phyloP scores from a whole-genome alignment of 2,113 vertebrate species.

The Leiothrix lutea region DNA sequence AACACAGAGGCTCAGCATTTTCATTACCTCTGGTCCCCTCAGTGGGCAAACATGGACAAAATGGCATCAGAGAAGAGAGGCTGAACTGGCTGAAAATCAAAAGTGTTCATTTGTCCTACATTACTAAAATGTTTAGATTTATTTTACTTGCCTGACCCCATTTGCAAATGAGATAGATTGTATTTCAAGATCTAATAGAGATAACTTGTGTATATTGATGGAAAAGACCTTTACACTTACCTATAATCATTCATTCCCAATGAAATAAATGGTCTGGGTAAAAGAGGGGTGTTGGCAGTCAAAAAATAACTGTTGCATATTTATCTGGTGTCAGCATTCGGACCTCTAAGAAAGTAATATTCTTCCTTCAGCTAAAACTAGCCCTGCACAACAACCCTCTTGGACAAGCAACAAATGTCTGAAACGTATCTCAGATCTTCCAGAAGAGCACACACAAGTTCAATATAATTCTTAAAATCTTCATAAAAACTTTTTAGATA shows the following conservation, averaged over 20 bases:
- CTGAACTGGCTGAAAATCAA: not conserved
- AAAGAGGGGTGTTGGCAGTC: not conserved
- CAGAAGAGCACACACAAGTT: not conserved
- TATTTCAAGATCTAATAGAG: not conserved
- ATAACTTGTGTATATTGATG: not conserved
- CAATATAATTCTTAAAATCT: not conserved
- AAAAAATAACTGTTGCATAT: not conserved
- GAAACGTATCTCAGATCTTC: not conserved
- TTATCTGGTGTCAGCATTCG: not conserved
- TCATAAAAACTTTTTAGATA: not conserved
- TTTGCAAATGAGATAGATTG: not conserved
- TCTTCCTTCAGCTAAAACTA: not conserved
- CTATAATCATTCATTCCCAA: not conserved
- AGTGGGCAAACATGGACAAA: not conserved
- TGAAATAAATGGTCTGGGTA: not conserved
- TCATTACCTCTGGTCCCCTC: not conserved
- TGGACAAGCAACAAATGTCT: not conserved
- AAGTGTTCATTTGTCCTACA: not conserved
- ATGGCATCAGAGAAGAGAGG: not conserved
- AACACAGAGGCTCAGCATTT: not conserved
- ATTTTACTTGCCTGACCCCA: not conserved
- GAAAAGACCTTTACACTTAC: not conserved
- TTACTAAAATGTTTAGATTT: not conserved
- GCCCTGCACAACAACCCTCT: not conserved
- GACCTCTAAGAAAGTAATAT: not conserved